Percentiles rank a stretch among this genome's conserved stretches.
Conservation (phyloP, 2,888 invertebrate genomes). For the Drosophila quasianomalipes region DNA sequence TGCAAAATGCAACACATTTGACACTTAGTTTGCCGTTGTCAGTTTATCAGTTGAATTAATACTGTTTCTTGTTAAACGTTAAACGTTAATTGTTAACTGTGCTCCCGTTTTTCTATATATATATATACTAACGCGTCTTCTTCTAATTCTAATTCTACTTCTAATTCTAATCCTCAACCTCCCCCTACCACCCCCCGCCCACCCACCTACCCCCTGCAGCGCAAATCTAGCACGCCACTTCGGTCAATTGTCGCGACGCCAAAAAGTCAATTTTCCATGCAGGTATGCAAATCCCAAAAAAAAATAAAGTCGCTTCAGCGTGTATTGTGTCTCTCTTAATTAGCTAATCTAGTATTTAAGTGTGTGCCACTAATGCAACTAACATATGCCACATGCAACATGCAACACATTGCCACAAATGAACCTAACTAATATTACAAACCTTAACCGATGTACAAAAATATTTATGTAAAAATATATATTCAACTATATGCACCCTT, state of each 20-base stretch:
- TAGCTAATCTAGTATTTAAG: constrained; percentile 59
- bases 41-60: constrained; percentile 44
- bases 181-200: constrained; percentile 28
- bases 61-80: constrained; percentile 27
- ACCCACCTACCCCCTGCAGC: constrained; percentile 72
- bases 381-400: constrained; percentile 23
- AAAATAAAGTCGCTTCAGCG: constrained; percentile 40
- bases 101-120: constrained; percentile 32
- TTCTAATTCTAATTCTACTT: constrained; percentile 10
- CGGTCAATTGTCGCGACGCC: constrained; percentile 81
- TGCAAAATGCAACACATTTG: constrained; percentile 12
- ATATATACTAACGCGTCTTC: constrained; percentile 61
- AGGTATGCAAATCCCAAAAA: constrained; percentile 74
- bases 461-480: constrained; percentile 43
- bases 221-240: constrained; percentile 81
- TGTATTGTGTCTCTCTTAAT: constrained; percentile 29
- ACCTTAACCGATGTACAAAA: constrained; percentile 54
- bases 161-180: constrained; percentile 52
- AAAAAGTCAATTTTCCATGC: constrained; percentile 84
- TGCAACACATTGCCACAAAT: constrained; percentile 29
- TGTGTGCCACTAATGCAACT: constrained; percentile 65
- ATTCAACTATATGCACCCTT: constrained; percentile 31
- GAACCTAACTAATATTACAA: constrained; percentile 13
- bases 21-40: constrained; percentile 18
- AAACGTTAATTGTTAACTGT: constrained; percentile 31